These are phyloP conservation scores for Rhagonycha lutea DNA, from an alignment of 2,888 invertebrate genomes.

Conservation along the genomic window DNA sequence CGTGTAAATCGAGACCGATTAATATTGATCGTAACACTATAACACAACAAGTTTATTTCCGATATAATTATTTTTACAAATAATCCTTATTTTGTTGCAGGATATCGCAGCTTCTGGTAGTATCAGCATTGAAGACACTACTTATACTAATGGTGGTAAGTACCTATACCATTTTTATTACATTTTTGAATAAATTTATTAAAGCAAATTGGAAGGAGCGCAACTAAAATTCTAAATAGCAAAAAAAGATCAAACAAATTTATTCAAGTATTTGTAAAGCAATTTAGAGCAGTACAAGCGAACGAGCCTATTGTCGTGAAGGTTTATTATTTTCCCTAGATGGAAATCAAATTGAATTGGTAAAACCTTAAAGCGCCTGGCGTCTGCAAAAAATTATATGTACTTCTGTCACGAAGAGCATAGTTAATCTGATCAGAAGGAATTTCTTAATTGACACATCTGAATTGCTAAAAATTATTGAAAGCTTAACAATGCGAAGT, in stretches of 20 bases:
- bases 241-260: not conserved
- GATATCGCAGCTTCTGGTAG: slow-evolving; percentile 42
- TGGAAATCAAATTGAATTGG: slow-evolving; percentile 21
- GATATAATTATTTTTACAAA: slow-evolving; percentile 10
- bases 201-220: not conserved
- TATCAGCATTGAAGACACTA: slow-evolving; percentile 37
- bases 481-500: not conserved
- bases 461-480: slow-evolving; percentile 11
- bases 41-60: slow-evolving; percentile 13
- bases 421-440: slow-evolving; percentile 28
- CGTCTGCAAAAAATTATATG: slow-evolving; percentile 25
- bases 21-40: slow-evolving; percentile 11
- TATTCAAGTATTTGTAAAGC: not conserved
- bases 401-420: not conserved
- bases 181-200: not conserved
- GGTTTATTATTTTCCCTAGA: slow-evolving; percentile 20
- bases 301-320: not conserved
- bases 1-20: slow-evolving; percentile 20
- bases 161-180: slow-evolving; percentile 9
- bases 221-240: not conserved
- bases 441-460: slow-evolving; percentile 36
- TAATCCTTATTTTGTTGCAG: slow-evolving; percentile 33
- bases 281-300: not conserved
- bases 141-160: slow-evolving; percentile 41
- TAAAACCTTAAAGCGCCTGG: slow-evolving; percentile 25